These are phyloP conservation scores for Poeciliopsis gracilis DNA, from an alignment of 2,797 vertebrate species.

Conservation along the genomic window DNA sequence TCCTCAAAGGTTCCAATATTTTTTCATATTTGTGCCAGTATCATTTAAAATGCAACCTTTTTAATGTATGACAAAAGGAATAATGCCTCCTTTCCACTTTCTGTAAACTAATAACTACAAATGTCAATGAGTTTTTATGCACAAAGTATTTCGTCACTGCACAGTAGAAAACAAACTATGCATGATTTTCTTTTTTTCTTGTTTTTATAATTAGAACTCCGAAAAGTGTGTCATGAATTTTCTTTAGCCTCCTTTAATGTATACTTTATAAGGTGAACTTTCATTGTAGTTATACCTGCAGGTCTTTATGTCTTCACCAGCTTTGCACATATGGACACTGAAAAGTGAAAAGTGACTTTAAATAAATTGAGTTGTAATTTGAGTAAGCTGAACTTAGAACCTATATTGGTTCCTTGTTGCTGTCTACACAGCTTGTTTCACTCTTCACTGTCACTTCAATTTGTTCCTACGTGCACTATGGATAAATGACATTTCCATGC, in stretches of 20 bases:
- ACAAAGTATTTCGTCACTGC: background rate
- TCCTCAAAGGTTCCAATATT: background rate
- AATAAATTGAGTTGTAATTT: background rate
- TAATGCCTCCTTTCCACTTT: background rate
- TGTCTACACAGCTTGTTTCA: constrained; percentile 39
- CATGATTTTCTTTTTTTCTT: background rate
- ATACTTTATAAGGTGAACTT: background rate
- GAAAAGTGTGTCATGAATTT: background rate
- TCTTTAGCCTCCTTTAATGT: background rate
- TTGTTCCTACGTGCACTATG: constrained; percentile 44
- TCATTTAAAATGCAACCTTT: background rate
- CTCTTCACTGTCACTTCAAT: constrained; percentile 58
- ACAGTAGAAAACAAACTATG: background rate
- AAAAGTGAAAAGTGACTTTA: background rate
- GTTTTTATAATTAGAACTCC: background rate
- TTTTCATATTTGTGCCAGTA: background rate
- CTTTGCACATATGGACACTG: background rate
- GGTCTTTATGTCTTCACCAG: background rate
- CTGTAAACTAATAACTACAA: background rate
- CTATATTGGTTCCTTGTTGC: constrained; percentile 40
- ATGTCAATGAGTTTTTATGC: background rate
- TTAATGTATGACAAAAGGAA: background rate
- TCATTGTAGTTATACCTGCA: background rate
- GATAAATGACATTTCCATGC: constrained; percentile 62
- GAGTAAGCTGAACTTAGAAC: background rate